Evolutionary conservation across 2,888 invertebrate species (phyloP).

Genomic region (Drosophila percnosoma): DNA sequence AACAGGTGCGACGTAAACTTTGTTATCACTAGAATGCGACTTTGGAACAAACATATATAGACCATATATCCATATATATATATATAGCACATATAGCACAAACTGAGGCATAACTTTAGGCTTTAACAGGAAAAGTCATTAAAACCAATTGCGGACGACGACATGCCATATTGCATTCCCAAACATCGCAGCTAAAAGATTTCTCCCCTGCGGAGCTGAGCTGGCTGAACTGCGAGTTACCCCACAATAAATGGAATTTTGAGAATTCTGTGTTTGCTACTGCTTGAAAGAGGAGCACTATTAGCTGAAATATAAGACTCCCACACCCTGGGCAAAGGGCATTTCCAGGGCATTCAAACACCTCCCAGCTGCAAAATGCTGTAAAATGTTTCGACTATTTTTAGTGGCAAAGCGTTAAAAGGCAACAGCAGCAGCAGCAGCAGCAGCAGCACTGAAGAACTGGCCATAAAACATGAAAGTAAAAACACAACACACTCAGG

Average conservation of each 20-base stretch:
- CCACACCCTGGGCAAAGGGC: neutral
- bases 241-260: neutral
- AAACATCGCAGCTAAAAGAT: slow-evolving; percentile 24
- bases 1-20: slow-evolving; percentile 52
- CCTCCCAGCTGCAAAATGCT: slow-evolving; percentile 53
- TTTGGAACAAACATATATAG: neutral
- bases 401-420: slow-evolving; percentile 52
- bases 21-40: slow-evolving; percentile 53
- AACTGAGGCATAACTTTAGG: slow-evolving; percentile 73
- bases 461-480: slow-evolving; percentile 47
- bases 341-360: slow-evolving; percentile 35
- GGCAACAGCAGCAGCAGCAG: slow-evolving; percentile 20
- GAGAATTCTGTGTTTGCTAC: neutral
- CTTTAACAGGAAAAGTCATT: slow-evolving; percentile 54
- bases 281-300: neutral
- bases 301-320: neutral
- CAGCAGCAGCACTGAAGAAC: slow-evolving; percentile 14
- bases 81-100: slow-evolving; percentile 11
- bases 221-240: neutral
- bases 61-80: neutral
- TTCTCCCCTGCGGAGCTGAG: slow-evolving; percentile 5
- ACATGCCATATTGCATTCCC: slow-evolving; percentile 9
- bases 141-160: slow-evolving; percentile 33
- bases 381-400: slow-evolving; percentile 59
- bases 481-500: slow-evolving; percentile 18